phyloP scores from a whole-genome alignment of 2,797 vertebrate species.

The Eulemur albifrons region DNA sequence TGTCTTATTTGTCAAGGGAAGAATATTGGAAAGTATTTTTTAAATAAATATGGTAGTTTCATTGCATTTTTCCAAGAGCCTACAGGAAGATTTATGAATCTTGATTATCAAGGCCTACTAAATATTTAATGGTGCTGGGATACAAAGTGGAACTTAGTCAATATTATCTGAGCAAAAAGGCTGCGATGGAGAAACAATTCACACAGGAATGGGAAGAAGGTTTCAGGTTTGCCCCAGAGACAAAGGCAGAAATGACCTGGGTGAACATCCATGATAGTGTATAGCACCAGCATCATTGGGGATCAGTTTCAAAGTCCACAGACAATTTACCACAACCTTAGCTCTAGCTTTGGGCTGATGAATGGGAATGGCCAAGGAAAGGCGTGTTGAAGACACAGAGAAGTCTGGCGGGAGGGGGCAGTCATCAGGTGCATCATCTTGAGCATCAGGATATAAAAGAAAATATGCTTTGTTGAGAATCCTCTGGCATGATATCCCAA shows the following conservation, averaged over 20 bases:
- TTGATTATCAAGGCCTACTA: background rate
- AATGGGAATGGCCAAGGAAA: background rate
- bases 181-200: background rate
- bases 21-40: background rate
- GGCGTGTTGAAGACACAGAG: background rate
- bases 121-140: background rate
- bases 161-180: background rate
- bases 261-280: background rate
- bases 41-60: background rate
- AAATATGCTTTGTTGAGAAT: background rate
- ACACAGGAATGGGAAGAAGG: background rate
- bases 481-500: background rate
- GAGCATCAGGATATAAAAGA: background rate
- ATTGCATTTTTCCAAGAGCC: background rate
- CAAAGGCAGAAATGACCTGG: background rate
- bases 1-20: background rate
- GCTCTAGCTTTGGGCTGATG: background rate
- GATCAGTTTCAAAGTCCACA: background rate
- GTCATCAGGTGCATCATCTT: background rate
- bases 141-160: background rate
- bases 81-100: background rate
- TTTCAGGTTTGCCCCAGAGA: background rate
- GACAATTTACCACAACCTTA: background rate
- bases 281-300: background rate
- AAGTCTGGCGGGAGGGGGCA: background rate